A percentile compares a stretch with the other conserved stretches of the same genome.
These are phyloP conservation scores for Hipposideros armiger DNA, from an alignment of 2,113 vertebrate species.

Conservation along the genomic window DNA sequence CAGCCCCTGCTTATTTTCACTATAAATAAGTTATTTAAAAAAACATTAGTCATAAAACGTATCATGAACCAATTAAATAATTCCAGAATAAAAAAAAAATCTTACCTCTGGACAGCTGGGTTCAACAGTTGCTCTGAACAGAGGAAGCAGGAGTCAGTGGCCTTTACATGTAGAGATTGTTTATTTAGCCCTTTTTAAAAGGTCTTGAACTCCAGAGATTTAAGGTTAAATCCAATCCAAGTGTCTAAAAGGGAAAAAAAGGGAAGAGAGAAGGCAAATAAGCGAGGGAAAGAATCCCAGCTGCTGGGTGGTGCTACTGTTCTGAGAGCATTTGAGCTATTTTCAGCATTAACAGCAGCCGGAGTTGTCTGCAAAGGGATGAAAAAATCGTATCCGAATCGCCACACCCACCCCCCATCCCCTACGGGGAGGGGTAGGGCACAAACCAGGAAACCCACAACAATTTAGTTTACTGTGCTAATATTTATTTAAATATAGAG, in stretches of 20 bases:
- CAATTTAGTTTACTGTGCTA: constrained; percentile 80
- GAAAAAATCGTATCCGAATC: constrained; percentile 75
- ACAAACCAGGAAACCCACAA: constrained; percentile 84
- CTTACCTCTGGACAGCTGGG: constrained; percentile 88
- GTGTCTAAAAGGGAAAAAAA: constrained; percentile 86
- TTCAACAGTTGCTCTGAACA: constrained; percentile 75
- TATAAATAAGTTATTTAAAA: constrained; percentile 63
- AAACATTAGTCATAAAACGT: constrained; percentile 43
- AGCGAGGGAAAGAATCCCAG: constrained; percentile 85
- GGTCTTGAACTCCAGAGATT: constrained; percentile 84
- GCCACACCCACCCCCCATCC: constrained; percentile 52
- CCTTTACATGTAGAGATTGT: constrained; percentile 78
- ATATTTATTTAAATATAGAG: constrained; percentile 84
- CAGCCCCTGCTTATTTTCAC: constrained; percentile 45
- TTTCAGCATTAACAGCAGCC: constrained; percentile 90
- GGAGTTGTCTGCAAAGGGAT: constrained; percentile 85
- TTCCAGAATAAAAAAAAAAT: constrained; percentile 62
- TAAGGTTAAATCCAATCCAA: constrained; percentile 86
- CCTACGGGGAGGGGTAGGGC: background rate
- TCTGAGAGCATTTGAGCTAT: constrained; percentile 90
- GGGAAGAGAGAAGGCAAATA: constrained; percentile 82
- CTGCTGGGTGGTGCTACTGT: constrained; percentile 88
- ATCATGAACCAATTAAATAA: constrained; percentile 69
- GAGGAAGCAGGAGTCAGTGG: constrained; percentile 79
- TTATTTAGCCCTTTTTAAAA: constrained; percentile 86